Evolutionary conservation across 2,113 vertebrate genomes (phyloP).

Genomic region (Cyrtonyx montezumae): DNA sequence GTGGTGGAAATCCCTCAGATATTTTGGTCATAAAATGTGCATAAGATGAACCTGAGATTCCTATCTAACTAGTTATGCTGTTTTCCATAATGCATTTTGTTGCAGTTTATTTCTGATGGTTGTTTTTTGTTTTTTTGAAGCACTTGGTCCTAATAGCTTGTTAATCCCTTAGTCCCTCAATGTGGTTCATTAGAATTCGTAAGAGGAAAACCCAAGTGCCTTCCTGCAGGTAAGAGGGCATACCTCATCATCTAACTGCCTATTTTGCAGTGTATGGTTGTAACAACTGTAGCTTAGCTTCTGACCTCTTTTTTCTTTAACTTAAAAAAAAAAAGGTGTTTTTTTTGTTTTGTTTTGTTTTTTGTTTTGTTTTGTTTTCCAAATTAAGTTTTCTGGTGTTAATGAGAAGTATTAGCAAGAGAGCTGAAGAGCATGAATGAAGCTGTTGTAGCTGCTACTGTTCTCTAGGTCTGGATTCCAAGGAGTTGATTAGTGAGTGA

Average conservation of each 20-base stretch:
- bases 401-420: constrained; percentile 14
- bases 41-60: neutral
- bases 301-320: neutral
- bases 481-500: neutral
- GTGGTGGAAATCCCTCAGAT: neutral
- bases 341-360: neutral
- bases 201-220: neutral
- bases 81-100: neutral
- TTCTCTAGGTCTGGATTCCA: neutral
- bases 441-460: neutral
- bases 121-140: neutral
- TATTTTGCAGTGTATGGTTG: neutral
- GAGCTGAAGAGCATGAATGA: neutral
- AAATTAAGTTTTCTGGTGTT: neutral
- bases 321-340: neutral
- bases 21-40: neutral
- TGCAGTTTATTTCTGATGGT: neutral
- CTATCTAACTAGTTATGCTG: neutral
- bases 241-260: neutral
- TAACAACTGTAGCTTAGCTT: neutral
- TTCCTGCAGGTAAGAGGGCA: constrained; percentile 1
- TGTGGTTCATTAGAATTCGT: neutral
- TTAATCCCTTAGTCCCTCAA: neutral
- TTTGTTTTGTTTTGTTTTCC: neutral
- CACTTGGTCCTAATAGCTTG: neutral